Evolutionary conservation across 2,113 vertebrate genomes (phyloP).

Genomic region (Vireo altiloquus): DNA sequence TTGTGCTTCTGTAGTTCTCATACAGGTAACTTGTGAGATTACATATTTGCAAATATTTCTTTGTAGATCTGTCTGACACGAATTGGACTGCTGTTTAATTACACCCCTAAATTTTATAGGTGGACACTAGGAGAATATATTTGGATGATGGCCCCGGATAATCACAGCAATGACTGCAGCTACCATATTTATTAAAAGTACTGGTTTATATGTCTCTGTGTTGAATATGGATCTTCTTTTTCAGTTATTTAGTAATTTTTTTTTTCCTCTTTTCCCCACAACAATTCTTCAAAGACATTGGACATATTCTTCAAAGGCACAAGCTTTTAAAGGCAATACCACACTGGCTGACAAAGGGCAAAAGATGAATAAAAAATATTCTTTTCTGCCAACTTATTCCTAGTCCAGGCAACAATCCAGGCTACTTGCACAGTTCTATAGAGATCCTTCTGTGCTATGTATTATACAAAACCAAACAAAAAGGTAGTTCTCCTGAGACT

Average conservation of each 20-base stretch:
- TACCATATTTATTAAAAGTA: background rate
- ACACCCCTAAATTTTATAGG: background rate
- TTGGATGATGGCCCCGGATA: background rate
- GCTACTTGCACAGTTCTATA: background rate
- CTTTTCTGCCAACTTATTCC: background rate
- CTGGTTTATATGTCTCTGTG: background rate
- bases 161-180: background rate
- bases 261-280: background rate
- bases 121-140: background rate
- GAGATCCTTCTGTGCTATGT: background rate
- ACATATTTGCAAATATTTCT: background rate
- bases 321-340: background rate
- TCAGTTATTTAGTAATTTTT: background rate
- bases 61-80: background rate
- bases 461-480: background rate
- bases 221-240: background rate
- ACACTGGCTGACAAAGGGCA: background rate
- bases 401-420: background rate
- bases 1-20: background rate
- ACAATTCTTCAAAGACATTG: background rate
- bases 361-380: background rate
- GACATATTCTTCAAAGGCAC: background rate
- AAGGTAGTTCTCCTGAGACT: background rate
- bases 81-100: background rate
- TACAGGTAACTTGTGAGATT: background rate